phyloP scores from a whole-genome alignment of 1,140 invertebrate genomes.

The Sitodiplosis mosellana region DNA sequence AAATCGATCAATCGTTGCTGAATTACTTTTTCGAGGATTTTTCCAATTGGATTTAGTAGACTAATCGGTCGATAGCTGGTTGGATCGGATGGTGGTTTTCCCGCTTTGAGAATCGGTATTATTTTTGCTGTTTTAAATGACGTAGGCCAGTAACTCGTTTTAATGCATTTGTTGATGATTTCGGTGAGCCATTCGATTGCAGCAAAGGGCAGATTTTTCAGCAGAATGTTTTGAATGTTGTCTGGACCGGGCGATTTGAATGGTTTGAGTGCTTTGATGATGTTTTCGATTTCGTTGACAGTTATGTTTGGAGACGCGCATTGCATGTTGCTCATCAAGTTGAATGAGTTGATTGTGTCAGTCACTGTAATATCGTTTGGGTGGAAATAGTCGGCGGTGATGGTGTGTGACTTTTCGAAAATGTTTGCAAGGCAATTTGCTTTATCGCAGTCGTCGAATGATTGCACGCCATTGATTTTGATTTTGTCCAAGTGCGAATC shows the following conservation, averaged over 20 bases:
- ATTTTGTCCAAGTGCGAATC: background rate
- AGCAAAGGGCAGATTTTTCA: background rate
- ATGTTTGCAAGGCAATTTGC: background rate
- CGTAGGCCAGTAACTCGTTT: background rate
- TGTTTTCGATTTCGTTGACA: background rate
- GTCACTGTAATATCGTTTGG: background rate
- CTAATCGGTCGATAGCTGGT: background rate
- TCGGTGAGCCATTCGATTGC: background rate
- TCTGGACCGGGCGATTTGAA: background rate
- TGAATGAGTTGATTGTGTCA: background rate
- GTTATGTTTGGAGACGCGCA: background rate
- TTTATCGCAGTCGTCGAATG: background rate
- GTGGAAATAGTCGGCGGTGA: background rate
- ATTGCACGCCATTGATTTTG: background rate
- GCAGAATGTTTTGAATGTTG: background rate
- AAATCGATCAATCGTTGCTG: too few relatives aligned
- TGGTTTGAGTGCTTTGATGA: background rate
- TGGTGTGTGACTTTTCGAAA: background rate
- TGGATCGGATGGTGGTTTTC: background rate
- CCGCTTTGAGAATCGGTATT: background rate
- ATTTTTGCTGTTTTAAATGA: background rate
- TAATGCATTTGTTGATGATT: background rate
- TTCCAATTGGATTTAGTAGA: background rate
- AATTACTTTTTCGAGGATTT: too few relatives aligned
- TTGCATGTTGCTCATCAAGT: background rate